Percentiles rank a stretch among this genome's conserved stretches.
Conservation (phyloP, 2,888 invertebrate genomes). For the Anorthoa munda region DNA sequence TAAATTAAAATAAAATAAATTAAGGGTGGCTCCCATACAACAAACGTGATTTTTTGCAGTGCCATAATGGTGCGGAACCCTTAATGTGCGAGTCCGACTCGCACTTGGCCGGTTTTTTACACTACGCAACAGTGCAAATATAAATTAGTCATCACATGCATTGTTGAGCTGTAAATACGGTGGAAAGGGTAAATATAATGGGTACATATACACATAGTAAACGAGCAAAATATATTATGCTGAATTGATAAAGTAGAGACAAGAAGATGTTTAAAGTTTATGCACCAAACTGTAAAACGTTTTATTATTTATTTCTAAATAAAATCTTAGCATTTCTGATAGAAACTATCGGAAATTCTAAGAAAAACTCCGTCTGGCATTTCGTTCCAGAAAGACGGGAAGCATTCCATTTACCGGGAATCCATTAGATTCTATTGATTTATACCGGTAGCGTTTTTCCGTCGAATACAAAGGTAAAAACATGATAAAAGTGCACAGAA, state of each 20-base stretch:
- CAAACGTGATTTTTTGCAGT: no score
- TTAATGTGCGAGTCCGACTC: no score
- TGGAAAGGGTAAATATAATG: no score
- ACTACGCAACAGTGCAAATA: not conserved
- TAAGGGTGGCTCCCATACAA: no score
- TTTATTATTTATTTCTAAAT: not conserved
- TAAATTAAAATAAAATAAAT: no score
- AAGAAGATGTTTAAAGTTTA: no score
- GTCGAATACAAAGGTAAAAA: conserved; percentile 67
- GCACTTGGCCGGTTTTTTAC: no score
- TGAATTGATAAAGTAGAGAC: not conserved
- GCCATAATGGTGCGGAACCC: no score
- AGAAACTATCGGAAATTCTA: conserved; percentile 17
- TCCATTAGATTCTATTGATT: conserved; percentile 73
- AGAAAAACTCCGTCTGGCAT: conserved; percentile 36
- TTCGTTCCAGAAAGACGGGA: conserved; percentile 32
- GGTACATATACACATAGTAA: no score
- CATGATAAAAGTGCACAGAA: conserved; percentile 75
- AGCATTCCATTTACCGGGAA: conserved; percentile 65
- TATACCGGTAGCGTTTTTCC: conserved; percentile 67
- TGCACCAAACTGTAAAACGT: not conserved
- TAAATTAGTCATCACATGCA: not conserved
- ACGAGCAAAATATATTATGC: no score
- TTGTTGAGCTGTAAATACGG: no score
- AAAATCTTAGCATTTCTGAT: no score